Percentiles rank a stretch among this genome's conserved stretches.
Conservation (phyloP, 2,113 vertebrate species). For the Alouatta palliata region DNA sequence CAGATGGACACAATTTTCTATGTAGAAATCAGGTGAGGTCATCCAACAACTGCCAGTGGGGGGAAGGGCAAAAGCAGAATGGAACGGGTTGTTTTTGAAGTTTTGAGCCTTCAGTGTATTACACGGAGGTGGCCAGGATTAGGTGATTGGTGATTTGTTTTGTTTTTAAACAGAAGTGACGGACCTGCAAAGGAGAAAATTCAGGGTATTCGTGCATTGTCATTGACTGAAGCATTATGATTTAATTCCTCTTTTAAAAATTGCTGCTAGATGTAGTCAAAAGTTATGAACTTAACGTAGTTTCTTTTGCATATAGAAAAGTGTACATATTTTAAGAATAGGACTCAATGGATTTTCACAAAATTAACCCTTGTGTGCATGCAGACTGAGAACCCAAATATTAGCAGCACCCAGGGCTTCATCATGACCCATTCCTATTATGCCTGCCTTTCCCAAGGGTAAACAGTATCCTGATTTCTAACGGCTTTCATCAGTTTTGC, state of each 20-base stretch:
- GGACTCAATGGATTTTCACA: not conserved
- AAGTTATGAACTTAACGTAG: not conserved
- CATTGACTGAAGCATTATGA: not conserved
- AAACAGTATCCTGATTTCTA: not conserved
- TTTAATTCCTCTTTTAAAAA: not conserved
- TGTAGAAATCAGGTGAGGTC: conserved; percentile 66
- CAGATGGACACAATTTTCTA: conserved; percentile 74
- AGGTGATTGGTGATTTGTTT: conserved; percentile 49
- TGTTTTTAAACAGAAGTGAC: conserved; percentile 41
- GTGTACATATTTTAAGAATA: too few species aligned
- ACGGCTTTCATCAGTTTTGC: conserved; percentile 1
- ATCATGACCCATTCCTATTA: not conserved
- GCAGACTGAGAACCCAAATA: not conserved
- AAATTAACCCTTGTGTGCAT: not conserved
- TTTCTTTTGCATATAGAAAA: not conserved
- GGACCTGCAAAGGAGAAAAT: not conserved
- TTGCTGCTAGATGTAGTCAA: not conserved
- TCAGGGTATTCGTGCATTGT: conserved; percentile 1
- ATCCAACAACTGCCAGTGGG: not conserved
- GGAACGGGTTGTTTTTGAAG: conserved; percentile 38
- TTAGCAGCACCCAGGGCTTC: not conserved
- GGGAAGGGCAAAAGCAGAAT: not conserved
- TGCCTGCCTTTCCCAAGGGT: not conserved
- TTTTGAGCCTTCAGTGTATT: conserved; percentile 24
- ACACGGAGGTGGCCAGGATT: conserved; percentile 14